Evolutionary conservation across 2,113 vertebrate species (phyloP), one percentile per base, ranked within the genome.

Genomic region (Aldabrachelys gigantea): DNA sequence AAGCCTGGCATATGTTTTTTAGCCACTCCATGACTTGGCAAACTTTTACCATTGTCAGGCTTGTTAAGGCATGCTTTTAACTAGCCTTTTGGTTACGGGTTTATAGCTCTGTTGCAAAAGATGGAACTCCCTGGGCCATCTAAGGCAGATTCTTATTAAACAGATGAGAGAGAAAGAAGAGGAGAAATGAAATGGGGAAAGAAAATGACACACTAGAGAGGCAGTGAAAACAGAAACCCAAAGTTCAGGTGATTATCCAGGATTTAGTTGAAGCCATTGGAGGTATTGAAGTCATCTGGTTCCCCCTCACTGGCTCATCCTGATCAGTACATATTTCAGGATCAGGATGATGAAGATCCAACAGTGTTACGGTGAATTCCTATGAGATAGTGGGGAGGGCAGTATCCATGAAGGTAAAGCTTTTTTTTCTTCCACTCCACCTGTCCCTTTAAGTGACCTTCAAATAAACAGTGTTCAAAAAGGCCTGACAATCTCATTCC

Each of bases 281-380:
- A 62, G 80, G 44, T 89, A 29, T 13, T 88, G n/a, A 52, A 91
- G 56, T 59, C 56, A 5, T 29, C 1, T 85, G 35, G 44, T 87
- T 94, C 78, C 90, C 0, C 0, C 3, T 78, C 56, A 93, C n/a
- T 25, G 86, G 13, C 27, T 87, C 16, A 8, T 0, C 0, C 31
- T 59, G 9, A 52, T 69, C 35, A 12, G 21, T 13, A 14, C 27
- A 7, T 49, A 94, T 87, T 84, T 80, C 81, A 47, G 13, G 59
- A 62, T 62, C 25, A 31, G 59, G 25, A 62, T 21, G 52, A 53
- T 53, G 52, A 53, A 53, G 52, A 17, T 53, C 52, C 52, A 53
- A 53, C 17, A 53, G 59, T 62, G 29, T 31, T 29, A 25, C 6
- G 6, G 59, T 29, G 27, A 10, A 62, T 62, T 62, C 57, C 27